Evolutionary conservation across 2,113 vertebrate species (phyloP), one percentile per base, ranked within the genome.

Genomic region (Ariopsis seemanni): DNA sequence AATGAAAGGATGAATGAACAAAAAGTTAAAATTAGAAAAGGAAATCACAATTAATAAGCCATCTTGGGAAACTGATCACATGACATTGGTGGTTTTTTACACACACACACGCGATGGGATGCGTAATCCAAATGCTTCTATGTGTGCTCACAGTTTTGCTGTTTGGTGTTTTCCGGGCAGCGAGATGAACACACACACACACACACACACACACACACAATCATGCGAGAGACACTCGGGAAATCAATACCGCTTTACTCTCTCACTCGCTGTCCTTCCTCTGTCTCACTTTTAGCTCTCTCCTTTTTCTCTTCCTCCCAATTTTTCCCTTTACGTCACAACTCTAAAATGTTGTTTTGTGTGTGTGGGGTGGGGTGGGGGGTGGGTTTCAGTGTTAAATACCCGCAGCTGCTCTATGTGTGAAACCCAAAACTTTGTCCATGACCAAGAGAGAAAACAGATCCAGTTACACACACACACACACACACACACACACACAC

Each of bases 381-480:
- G n/a, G 22, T 78, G 50, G 30, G 77, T 97, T 97, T 96, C 95
- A 87, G 83, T 62, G 72, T 94, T 94, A 96, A 97, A 96, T 95
- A 96, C 95, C 95, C 96, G 95, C 95, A 96, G 96, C 95, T 96
- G 96, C 95, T 95, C 94, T 93, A 89, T 96, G 95, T 95, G 93
- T 95, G 94, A 94, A 96, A 97, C 94, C 92, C 91, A 63, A 74
- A 87, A 79, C 62, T 62, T 52, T 52, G 30, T 62, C 58, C 58
- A 50, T 27, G 75, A 65, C 52, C 34, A 69, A 60, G 11, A 58
- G 48, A 86, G 58, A 62, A 75, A 75, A 86, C 53, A 30, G 55
- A 77, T 84, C 83, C 30, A 48, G 50, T 84, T 71, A 34, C 80
- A 34, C 79, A 60, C 27, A 82, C 42, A 58, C 63, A 84, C 82